phyloP scores from a whole-genome alignment of 2,113 vertebrate species.

The Pseudorasbora parva region DNA sequence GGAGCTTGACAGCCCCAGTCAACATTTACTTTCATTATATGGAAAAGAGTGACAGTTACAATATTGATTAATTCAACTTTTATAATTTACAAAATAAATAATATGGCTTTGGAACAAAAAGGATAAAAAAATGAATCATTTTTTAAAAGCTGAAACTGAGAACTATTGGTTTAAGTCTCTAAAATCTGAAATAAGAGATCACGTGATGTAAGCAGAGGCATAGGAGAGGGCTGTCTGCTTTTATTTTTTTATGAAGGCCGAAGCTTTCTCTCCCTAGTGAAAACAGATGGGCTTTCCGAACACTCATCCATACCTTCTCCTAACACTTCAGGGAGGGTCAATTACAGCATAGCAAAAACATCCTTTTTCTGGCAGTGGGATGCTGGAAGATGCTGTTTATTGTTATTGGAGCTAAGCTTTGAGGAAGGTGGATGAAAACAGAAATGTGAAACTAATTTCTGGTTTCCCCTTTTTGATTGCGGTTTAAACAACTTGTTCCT shows the following conservation, averaged over 20 bases:
- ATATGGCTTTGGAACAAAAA: background rate
- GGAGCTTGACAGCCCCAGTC: background rate
- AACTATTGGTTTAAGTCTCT: no score
- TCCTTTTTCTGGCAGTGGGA: slow-evolving; percentile 75
- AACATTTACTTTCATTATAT: background rate
- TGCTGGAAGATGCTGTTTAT: slow-evolving; percentile 76
- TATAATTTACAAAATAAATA: background rate
- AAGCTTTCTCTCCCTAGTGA: slow-evolving; percentile 62
- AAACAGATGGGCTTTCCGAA: slow-evolving; percentile 72
- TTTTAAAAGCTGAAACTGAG: background rate
- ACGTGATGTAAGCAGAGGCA: slow-evolving; percentile 37
- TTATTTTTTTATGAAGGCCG: slow-evolving; percentile 32
- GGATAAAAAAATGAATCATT: background rate
- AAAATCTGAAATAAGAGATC: slow-evolving; percentile 44
- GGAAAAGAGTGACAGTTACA: background rate
- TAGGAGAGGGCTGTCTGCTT: background rate
- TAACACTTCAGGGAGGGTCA: slow-evolving; percentile 76
- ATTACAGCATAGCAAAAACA: slow-evolving; percentile 79
- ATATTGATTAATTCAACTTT: background rate
- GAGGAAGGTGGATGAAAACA: slow-evolving; percentile 61
- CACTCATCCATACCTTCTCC: slow-evolving; percentile 70
- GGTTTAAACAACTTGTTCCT: slow-evolving; percentile 67
- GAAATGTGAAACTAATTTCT: slow-evolving; percentile 75
- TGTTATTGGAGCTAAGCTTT: slow-evolving; percentile 72
- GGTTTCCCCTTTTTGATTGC: slow-evolving; percentile 75